phyloP scores from a whole-genome alignment of 2,888 invertebrate genomes.

The Brenthis ino region DNA sequence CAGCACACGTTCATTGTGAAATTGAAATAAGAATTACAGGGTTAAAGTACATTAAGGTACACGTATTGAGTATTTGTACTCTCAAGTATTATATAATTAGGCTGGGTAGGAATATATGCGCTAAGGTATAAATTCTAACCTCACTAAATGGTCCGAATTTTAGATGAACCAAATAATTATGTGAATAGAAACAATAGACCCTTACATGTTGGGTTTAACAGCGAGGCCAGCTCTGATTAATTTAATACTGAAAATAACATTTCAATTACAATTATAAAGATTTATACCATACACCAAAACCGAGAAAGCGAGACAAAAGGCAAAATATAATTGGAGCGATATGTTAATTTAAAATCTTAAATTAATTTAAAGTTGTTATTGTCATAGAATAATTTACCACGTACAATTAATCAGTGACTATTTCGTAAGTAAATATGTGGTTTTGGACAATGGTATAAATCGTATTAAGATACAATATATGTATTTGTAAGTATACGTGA shows the following conservation, averaged over 20 bases:
- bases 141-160: conserved; percentile 72
- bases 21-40: conserved; percentile 18
- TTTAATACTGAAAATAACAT: conserved; percentile 53
- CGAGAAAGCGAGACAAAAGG: conserved; percentile 49
- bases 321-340: conserved; percentile 39
- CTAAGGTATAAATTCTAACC: conserved; percentile 59
- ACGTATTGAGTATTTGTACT: conserved; percentile 58
- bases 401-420: conserved; percentile 43
- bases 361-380: conserved; percentile 50
- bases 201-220: conserved; percentile 45
- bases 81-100: conserved; percentile 56
- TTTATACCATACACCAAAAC: conserved; percentile 67
- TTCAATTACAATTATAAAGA: conserved; percentile 40
- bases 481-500: conserved; percentile 63
- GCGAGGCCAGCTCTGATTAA: conserved; percentile 61
- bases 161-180: conserved; percentile 53
- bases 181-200: conserved; percentile 46
- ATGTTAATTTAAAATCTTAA: conserved; percentile 43
- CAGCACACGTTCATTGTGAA: conserved; percentile 21
- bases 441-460: conserved; percentile 67
- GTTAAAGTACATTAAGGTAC: conserved; percentile 24
- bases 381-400: conserved; percentile 53
- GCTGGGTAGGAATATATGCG: conserved; percentile 64
- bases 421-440: conserved; percentile 51
- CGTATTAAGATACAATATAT: conserved; percentile 46